These are phyloP conservation scores for Melieria crassipennis DNA, from an alignment of 2,888 invertebrate species.

Conservation along the genomic window DNA sequence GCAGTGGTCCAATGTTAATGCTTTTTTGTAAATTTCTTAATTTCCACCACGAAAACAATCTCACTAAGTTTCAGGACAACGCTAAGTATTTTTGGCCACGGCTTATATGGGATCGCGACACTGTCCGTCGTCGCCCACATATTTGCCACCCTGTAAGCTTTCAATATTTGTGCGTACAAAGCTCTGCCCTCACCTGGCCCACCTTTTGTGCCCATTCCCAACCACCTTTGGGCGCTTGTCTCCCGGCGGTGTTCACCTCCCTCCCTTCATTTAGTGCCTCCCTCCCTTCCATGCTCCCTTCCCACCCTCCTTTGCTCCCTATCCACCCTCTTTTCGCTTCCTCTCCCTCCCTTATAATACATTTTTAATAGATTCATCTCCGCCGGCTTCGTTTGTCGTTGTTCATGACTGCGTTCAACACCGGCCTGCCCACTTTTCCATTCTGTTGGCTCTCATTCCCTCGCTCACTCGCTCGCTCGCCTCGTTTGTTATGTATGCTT, in stretches of 20 bases:
- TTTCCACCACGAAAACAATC: too few relatives aligned
- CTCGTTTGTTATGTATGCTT: background rate
- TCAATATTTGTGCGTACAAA: too few relatives aligned
- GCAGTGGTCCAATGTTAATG: too few relatives aligned
- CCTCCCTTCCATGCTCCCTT: background rate
- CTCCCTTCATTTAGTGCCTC: background rate
- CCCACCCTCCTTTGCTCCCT: background rate
- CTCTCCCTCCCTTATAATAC: conserved; percentile 4
- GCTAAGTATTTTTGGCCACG: too few relatives aligned
- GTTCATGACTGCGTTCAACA: background rate
- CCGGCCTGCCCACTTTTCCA: too few relatives aligned
- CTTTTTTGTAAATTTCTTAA: too few relatives aligned
- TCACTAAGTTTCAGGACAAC: too few relatives aligned
- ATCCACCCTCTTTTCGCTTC: background rate
- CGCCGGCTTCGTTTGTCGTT: conserved; percentile 4
- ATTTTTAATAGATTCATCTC: conserved; percentile 32
- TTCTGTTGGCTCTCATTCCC: background rate
- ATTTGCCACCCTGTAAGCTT: background rate
- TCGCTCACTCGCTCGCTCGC: too few relatives aligned
- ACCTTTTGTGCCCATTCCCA: too few relatives aligned
- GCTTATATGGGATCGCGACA: too few relatives aligned
- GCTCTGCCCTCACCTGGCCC: too few relatives aligned
- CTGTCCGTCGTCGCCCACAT: background rate
- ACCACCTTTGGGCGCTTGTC: too few relatives aligned
- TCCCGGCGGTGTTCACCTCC: background rate